Evolutionary conservation across 2,797 vertebrate species (phyloP).

Genomic region (Mallotus villosus): DNA sequence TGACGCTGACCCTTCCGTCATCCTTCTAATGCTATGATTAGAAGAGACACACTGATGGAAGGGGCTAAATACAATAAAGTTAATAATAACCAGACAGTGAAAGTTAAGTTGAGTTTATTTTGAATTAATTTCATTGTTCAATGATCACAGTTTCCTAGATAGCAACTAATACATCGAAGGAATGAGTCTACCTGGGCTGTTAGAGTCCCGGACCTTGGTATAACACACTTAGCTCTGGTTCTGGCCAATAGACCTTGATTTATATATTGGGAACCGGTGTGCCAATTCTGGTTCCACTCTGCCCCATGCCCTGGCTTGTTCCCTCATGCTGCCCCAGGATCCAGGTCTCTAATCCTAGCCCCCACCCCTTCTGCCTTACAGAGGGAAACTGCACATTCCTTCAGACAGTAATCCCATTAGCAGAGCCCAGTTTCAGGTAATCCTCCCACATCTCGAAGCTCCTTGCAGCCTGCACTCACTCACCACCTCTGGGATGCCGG

Average conservation of each 20-base stretch:
- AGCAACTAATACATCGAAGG: no score
- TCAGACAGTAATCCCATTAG: conserved; percentile 55
- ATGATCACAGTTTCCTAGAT: no score
- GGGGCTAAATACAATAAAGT: no score
- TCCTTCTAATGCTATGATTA: conserved; percentile 19
- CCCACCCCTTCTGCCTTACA: conserved; percentile 21
- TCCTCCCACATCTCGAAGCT: conserved; percentile 40
- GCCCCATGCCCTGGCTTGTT: no score
- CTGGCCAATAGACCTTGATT: conserved; percentile 11
- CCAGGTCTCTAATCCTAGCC: conserved; percentile 23
- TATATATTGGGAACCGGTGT: conserved; percentile 13
- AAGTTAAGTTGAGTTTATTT: not conserved
- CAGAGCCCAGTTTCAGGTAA: conserved; percentile 45
- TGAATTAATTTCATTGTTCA: no score
- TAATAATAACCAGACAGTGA: not conserved
- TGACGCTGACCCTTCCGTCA: conserved; percentile 10
- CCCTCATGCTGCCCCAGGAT: not conserved
- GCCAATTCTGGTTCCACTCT: not conserved
- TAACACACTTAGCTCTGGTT: not conserved
- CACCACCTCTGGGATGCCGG: conserved; percentile 44
- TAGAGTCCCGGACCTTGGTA: not conserved
- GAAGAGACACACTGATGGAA: not conserved
- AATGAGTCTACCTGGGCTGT: no score
- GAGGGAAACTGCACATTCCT: conserved; percentile 25
- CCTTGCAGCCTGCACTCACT: conserved; percentile 21